phyloP scores from a whole-genome alignment of 2,113 vertebrate species.

The Tauraco erythrolophus region DNA sequence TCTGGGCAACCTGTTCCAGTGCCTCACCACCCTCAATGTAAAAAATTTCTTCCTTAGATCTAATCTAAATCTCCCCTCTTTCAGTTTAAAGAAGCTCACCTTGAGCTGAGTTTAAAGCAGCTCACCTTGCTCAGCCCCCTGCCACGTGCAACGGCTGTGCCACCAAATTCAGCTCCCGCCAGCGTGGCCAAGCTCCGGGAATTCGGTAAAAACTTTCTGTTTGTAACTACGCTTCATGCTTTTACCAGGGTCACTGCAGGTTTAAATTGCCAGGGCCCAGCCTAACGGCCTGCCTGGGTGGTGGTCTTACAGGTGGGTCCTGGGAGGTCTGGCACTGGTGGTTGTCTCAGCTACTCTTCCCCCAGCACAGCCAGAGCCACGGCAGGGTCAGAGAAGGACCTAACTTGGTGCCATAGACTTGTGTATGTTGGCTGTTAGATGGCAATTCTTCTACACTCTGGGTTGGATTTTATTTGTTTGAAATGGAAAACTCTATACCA shows the following conservation, averaged over 20 bases:
- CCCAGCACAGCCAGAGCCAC: background rate
- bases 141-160: rapidly evolving
- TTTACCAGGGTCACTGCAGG: background rate
- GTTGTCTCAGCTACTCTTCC: background rate
- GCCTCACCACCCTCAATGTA: too few species aligned
- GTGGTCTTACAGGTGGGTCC: background rate
- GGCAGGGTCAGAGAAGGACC: background rate
- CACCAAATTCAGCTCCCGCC: background rate
- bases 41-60: too few species aligned
- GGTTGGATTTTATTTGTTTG: background rate
- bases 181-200: background rate
- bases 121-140: background rate
- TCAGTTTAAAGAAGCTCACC: too few species aligned
- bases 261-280: background rate
- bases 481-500: background rate
- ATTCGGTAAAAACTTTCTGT: background rate
- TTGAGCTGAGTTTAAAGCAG: too few species aligned
- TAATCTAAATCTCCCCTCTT: too few species aligned
- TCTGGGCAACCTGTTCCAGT: too few species aligned
- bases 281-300: background rate
- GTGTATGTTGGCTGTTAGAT: background rate
- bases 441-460: background rate
- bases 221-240: background rate
- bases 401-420: background rate
- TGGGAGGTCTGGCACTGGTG: background rate